phyloP scores from a whole-genome alignment of 2,888 invertebrate genomes.

The Sinopyrophorus schimmeli region DNA sequence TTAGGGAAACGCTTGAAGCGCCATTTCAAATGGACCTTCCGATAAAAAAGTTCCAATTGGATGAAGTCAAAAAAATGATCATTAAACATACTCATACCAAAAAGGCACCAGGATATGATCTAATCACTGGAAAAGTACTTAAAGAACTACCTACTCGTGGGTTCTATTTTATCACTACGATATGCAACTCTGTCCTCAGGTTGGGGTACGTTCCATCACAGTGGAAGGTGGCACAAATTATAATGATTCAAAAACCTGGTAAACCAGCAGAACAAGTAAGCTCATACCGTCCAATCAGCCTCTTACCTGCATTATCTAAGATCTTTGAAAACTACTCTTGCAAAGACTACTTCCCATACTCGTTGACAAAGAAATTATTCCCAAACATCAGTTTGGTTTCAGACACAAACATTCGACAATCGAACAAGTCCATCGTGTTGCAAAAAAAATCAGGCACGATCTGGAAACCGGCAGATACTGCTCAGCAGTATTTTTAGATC shows the following conservation, averaged over 20 bases:
- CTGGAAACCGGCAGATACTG: constrained; percentile 9
- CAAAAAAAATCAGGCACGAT: constrained; percentile 6
- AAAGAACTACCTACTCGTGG: constrained; percentile 6
- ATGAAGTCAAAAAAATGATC: not conserved
- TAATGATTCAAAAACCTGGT: constrained; percentile 4
- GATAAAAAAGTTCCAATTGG: too few relatives aligned
- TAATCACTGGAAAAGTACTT: constrained; percentile 7
- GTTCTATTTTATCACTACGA: constrained; percentile 2
- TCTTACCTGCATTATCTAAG: not conserved
- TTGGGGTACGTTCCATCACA: constrained; percentile 5
- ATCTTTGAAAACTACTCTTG: constrained; percentile 7
- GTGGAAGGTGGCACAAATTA: constrained; percentile 9
- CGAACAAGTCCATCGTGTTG: constrained; percentile 10
- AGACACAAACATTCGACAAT: constrained; percentile 1
- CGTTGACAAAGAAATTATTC: constrained; percentile 7
- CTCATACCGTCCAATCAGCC: constrained; percentile 9
- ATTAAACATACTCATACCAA: constrained; percentile 3
- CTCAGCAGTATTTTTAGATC: constrained; percentile 8
- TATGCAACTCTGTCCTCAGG: constrained; percentile 2
- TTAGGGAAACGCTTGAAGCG: constrained; percentile 2
- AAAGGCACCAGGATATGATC: constrained; percentile 6
- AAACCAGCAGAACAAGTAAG: constrained; percentile 6
- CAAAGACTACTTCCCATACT: constrained; percentile 10
- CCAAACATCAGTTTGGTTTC: constrained; percentile 16
- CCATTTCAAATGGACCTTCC: constrained; percentile 9